Evolutionary conservation across 2,113 vertebrate species (phyloP), one percentile per base, ranked within the genome.

Genomic region (Phasianus colchicus): DNA sequence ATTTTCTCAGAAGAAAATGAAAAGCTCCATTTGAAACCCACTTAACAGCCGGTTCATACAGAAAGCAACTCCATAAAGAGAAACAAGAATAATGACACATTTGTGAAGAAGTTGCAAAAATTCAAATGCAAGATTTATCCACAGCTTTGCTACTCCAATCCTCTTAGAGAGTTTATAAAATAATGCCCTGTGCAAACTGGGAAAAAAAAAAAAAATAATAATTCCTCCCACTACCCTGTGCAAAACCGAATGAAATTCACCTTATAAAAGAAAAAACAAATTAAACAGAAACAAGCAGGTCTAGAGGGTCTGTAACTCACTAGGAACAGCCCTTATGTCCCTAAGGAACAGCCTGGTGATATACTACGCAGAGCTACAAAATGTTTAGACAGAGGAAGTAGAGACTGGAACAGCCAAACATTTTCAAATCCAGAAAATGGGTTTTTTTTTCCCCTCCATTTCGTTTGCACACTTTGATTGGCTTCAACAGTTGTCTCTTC

Each of bases 71-170:
- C 66, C 86, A 19, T 86, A 96, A 95, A 97, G 95, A 93, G 95
- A 93, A 90, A 93, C 93, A 96, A 90, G 96, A 94, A 69, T 91
- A 94, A 96, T 85, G 87, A 95, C 70, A 90, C 86, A 2, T 91
- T 96, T 88, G 89, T 16, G 25, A 96, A 96, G 94, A 92, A 93
- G 88, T 88, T 97, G 96, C 96, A 96, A 96, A 97, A 95, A 96
- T 95, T 93, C 92, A 93, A 78, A 91, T 60, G 94, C 60, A 89
- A 94, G 97, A 92, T 90, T 96, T 96, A 90, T 87, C 92, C 92
- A 57, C 36, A 94, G 80, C 66, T 83, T 89, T 82, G 92, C 84
- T 93, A 95, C 83, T 89, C 95, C 74, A 88, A 72, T 89, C 89
- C 77, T 96, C 83, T 91, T 96, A 88, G 36, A 88, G 78, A 89